Percentiles rank a stretch among this genome's conserved stretches.
Evolutionary conservation across 2,888 invertebrate species (phyloP).

Genomic region (Brenthis hecate): DNA sequence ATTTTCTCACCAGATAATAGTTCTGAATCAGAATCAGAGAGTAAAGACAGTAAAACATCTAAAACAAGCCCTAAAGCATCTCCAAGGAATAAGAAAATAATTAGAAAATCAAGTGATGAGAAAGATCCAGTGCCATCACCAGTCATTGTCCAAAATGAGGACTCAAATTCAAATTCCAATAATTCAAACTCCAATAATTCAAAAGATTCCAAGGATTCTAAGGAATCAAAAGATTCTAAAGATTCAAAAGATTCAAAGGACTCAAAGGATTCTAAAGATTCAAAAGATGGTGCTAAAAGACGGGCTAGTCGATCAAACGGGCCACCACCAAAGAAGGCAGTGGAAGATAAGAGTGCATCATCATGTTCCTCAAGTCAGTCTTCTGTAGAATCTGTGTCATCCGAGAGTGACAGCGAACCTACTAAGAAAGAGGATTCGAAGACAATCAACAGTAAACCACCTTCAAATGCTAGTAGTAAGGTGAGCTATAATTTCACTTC

Average conservation of each 20-base stretch:
- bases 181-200: conserved; percentile 9
- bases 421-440: conserved; percentile 63
- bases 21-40: conserved; percentile 72
- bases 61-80: conserved; percentile 59
- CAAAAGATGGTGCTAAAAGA: conserved; percentile 63
- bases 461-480: conserved; percentile 54
- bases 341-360: conserved; percentile 69
- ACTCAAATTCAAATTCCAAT: conserved; percentile 49
- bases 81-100: conserved; percentile 58
- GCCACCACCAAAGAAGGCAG: conserved; percentile 69
- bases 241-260: conserved; percentile 7
- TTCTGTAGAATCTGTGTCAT: conserved; percentile 71
- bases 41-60: conserved; percentile 57
- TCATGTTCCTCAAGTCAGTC: conserved; percentile 76
- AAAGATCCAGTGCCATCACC: conserved; percentile 57
- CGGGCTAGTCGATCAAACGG: conserved; percentile 64
- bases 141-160: conserved; percentile 59
- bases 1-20: conserved; percentile 91
- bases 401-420: conserved; percentile 72
- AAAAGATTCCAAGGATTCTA: conserved; percentile 6
- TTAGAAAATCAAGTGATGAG: conserved; percentile 70
- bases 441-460: conserved; percentile 67
- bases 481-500: conserved; percentile 44
- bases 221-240: background rate
- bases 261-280: conserved; percentile 18